Evolutionary conservation across 2,113 vertebrate species (phyloP), one percentile per base, ranked within the genome.

Genomic region (Pseudopodoces humilis): DNA sequence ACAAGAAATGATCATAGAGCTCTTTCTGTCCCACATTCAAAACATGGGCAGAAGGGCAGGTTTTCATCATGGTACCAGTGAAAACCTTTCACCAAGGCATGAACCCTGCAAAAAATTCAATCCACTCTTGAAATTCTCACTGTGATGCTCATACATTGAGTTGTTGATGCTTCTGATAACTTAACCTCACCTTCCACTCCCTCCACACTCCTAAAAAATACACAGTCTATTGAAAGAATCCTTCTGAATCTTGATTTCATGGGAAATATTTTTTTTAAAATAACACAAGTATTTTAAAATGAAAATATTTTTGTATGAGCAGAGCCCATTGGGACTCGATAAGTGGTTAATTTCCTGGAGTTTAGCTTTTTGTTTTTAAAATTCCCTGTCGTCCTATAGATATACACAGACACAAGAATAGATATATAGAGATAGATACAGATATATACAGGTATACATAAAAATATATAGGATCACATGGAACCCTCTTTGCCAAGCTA

Each of bases 141-240:
- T 1, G 0, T 0, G 0, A 37, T 46, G 49, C 17, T 65, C 62
- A 21, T 5, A 23, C 24, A 50, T 27, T 53, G 25, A 55, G 8
- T 9, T 41, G 19, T 9, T 43, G 72, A 22, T 60, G 35, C 16
- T 67, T 83, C 72, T 74, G 39, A 52, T 41, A 59, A n/a, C 28
- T 69, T 65, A 62, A 64, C 28, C 41, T 89, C 13, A 1, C n/a
- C 18, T 50, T 70, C 23, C n/a, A 37, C 47, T 15, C n/a, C 31
- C 35, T 94, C 35, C 41, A 60, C 6, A 7, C 30, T 41, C 41
- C 37, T 35, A 35, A 72, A 55, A 86, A 67, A 46, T 9, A 30
- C 27, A 53, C 10, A 50, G 6, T 39, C n/a, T 59, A 7, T 43
- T 53, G 39, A 84, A 37, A 62, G 0, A 6, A 30, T 43, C 17